These are phyloP conservation scores for Drosophila setifemur DNA, from an alignment of 1,140 invertebrate species.

Conservation along the genomic window DNA sequence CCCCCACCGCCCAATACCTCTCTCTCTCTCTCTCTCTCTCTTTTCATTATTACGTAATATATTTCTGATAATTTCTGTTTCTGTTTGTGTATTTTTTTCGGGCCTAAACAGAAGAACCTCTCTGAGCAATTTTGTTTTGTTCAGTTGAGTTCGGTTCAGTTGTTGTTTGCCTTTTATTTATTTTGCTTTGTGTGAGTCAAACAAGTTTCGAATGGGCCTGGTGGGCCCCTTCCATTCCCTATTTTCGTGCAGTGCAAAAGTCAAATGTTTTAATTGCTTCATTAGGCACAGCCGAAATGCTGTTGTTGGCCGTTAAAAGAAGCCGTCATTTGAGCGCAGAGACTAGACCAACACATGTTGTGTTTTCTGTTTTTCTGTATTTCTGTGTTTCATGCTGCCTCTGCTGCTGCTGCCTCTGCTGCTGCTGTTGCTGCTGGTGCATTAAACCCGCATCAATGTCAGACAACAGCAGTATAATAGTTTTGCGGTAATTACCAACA, in stretches of 20 bases:
- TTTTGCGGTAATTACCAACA: conserved; percentile 65
- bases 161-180: conserved; percentile 30
- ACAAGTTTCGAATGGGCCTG: conserved; percentile 58
- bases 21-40: conserved; percentile 1
- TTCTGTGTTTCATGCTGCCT: conserved; percentile 20
- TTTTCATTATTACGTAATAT: conserved; percentile 29
- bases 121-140: conserved; percentile 12
- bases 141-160: conserved; percentile 19
- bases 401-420: conserved; percentile 27
- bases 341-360: conserved; percentile 30
- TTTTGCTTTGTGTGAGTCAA: conserved; percentile 46
- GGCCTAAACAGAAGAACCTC: background rate
- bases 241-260: conserved; percentile 26
- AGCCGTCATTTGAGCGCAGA: conserved; percentile 1
- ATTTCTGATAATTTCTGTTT: conserved; percentile 4
- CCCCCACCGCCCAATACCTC: background rate
- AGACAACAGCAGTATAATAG: conserved; percentile 36
- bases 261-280: conserved; percentile 61
- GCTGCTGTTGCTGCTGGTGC: conserved; percentile 34
- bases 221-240: conserved; percentile 20
- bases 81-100: background rate
- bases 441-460: conserved; percentile 75
- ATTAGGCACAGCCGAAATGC: conserved; percentile 42
- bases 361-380: conserved; percentile 7
- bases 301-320: background rate